These are phyloP conservation scores for Dicerorhinus sumatrensis DNA, from an alignment of 2,113 vertebrate species.

Conservation along the genomic window DNA sequence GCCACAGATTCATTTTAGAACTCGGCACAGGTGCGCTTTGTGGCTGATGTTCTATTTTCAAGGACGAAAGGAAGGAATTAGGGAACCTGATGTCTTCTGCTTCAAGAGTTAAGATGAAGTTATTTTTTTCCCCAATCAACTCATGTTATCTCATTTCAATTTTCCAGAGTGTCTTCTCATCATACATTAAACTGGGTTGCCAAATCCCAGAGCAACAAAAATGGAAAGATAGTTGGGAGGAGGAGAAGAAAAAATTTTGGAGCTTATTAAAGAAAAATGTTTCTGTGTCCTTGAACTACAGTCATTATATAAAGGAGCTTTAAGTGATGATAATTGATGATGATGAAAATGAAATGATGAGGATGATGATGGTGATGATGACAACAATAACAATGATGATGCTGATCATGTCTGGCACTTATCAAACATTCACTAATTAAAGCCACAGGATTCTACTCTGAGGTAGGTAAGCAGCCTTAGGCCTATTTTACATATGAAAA, in stretches of 20 bases:
- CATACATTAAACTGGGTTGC: slow-evolving; percentile 84
- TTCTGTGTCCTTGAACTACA: slow-evolving; percentile 66
- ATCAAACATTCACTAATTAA: not conserved
- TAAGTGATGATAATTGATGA: not conserved
- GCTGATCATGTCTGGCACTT: not conserved
- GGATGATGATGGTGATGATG: not conserved
- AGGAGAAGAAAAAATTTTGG: slow-evolving; percentile 55
- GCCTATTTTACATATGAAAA: slow-evolving; percentile 38
- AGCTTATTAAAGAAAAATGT: slow-evolving; percentile 66
- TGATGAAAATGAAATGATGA: not conserved
- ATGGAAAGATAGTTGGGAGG: slow-evolving; percentile 66
- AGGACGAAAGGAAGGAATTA: slow-evolving; percentile 74
- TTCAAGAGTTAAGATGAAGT: slow-evolving; percentile 75
- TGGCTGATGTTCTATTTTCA: slow-evolving; percentile 71
- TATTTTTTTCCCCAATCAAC: slow-evolving; percentile 75
- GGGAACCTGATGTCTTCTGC: slow-evolving; percentile 62
- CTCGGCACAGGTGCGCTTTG: slow-evolving; percentile 57
- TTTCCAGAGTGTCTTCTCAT: slow-evolving; percentile 78
- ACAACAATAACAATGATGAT: not conserved
- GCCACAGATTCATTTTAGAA: slow-evolving; percentile 61
- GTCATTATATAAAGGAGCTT: slow-evolving; percentile 42
- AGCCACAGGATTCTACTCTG: not conserved
- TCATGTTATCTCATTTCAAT: slow-evolving; percentile 78
- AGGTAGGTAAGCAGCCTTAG: slow-evolving; percentile 37
- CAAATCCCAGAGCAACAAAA: slow-evolving; percentile 80